phyloP scores from a whole-genome alignment of 2,113 vertebrate species.

The Propithecus coquereli region DNA sequence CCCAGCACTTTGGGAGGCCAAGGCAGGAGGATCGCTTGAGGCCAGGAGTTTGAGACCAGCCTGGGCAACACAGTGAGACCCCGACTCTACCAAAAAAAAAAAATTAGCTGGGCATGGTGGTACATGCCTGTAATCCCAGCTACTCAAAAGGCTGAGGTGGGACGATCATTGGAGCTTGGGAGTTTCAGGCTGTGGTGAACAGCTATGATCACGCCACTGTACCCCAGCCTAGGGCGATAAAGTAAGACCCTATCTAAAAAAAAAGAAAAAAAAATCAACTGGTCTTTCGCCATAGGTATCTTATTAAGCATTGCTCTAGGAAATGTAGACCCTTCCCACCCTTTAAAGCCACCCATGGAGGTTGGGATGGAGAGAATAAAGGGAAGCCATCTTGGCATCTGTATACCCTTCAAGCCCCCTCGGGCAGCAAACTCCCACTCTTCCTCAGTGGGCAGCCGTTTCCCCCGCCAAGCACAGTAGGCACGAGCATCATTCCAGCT shows the following conservation, averaged over 20 bases:
- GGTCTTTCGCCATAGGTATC: not conserved
- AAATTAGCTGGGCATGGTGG: no score
- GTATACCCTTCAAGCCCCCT: conserved; percentile 89
- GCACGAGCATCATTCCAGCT: conserved; percentile 95
- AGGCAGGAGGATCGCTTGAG: not conserved
- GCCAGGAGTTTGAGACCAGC: not conserved
- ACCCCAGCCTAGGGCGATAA: no score
- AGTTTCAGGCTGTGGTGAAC: not conserved
- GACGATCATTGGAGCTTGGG: not conserved
- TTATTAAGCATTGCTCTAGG: not conserved
- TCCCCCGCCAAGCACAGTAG: conserved; percentile 91
- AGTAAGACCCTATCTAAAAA: no score
- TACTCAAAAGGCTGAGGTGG: not conserved
- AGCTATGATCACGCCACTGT: not conserved
- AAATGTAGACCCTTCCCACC: not conserved
- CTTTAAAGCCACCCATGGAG: not conserved
- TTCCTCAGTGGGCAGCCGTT: conserved; percentile 89
- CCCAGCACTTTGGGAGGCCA: not conserved
- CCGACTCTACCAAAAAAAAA: no score
- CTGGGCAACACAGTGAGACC: no score
- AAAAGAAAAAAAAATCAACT: not conserved
- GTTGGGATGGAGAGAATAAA: not conserved
- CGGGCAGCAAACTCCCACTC: conserved; percentile 98
- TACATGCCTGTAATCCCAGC: no score
- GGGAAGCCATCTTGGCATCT: not conserved